These are phyloP conservation scores for Steatornis caripensis DNA, from an alignment of 2,113 vertebrate genomes.

Conservation along the genomic window DNA sequence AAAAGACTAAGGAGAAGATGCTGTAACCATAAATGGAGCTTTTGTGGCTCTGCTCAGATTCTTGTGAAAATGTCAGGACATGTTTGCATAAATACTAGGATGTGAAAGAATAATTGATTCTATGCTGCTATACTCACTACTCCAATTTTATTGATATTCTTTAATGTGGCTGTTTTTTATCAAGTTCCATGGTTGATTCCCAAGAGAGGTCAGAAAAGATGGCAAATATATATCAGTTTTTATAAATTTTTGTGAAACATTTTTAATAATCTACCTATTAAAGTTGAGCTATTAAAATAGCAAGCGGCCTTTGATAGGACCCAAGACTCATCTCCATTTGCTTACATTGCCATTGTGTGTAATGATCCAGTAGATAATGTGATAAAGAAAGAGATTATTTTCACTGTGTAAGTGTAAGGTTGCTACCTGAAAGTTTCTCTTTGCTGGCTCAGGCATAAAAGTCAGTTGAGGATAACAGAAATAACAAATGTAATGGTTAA, in stretches of 20 bases:
- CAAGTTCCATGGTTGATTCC: neutral
- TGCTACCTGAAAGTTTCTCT: constrained; percentile 37
- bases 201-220: neutral
- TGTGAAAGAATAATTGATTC: neutral
- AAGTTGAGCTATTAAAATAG: constrained; percentile 26
- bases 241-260: neutral
- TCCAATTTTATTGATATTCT: neutral
- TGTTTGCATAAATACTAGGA: neutral
- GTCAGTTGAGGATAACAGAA: constrained; percentile 15
- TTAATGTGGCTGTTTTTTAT: neutral
- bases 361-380: constrained; percentile 41
- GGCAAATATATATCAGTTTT: neutral
- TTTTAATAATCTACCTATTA: constrained; percentile 37
- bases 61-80: neutral
- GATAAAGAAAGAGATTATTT: constrained; percentile 34
- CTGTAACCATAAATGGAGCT: neutral
- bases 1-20: constrained; percentile 28
- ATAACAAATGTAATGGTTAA: neutral
- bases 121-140: neutral
- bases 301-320: constrained; percentile 33
- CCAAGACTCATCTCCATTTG: constrained; percentile 35
- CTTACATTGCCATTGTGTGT: constrained; percentile 31
- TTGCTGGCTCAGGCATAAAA: neutral
- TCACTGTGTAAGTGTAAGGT: neutral
- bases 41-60: neutral